phyloP scores from a whole-genome alignment of 2,888 invertebrate species.

The Brachypterus glaber region DNA sequence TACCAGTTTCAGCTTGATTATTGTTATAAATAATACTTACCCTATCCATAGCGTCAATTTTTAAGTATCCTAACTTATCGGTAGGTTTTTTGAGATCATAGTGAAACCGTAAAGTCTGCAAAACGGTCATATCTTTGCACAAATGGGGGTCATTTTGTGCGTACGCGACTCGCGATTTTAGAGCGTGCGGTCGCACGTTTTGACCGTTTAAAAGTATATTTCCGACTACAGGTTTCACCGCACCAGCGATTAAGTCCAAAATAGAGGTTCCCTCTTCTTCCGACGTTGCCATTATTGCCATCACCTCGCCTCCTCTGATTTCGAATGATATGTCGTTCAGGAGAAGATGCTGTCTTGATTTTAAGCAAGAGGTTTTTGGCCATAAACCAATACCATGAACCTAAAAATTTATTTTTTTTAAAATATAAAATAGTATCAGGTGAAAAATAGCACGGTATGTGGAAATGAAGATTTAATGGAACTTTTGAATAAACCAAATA shows the following conservation, averaged over 20 bases:
- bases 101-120: constrained; percentile 79
- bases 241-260: constrained; percentile 76
- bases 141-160: constrained; percentile 66
- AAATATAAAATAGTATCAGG: too few relatives aligned
- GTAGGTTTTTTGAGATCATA: constrained; percentile 61
- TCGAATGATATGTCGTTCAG: constrained; percentile 71
- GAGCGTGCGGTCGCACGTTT: constrained; percentile 58
- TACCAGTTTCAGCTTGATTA: too few relatives aligned
- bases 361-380: constrained; percentile 25
- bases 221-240: constrained; percentile 51
- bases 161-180: constrained; percentile 65
- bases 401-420: too few relatives aligned
- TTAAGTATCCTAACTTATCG: constrained; percentile 51
- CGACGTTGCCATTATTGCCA: constrained; percentile 84
- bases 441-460: too few relatives aligned
- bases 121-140: constrained; percentile 82
- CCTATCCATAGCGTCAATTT: constrained; percentile 65
- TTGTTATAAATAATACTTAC: too few relatives aligned
- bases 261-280: constrained; percentile 79
- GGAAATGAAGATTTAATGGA: too few relatives aligned
- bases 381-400: constrained; percentile 29
- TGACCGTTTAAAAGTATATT: constrained; percentile 84
- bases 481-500: too few relatives aligned
- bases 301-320: constrained; percentile 80
- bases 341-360: constrained; percentile 34